Base-by-base conservation (phyloP, 2,113 vertebrate genomes). In the Hassar affinis region DNA sequence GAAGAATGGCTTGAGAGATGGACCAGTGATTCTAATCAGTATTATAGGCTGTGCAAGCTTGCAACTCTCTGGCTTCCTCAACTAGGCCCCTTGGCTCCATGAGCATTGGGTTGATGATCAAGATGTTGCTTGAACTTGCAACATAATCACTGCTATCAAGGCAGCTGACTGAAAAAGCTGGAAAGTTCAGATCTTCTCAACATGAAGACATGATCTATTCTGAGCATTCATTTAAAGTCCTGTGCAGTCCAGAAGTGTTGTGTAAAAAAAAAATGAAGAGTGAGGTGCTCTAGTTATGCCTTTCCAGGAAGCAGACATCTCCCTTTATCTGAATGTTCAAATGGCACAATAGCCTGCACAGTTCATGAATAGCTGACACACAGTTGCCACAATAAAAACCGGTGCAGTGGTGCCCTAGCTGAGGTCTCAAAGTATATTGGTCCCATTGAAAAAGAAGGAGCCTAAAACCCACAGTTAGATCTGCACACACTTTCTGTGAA, bases 1-100 rank as follows among this genome's bases (percentile, higher is more conserved):
- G 18, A 33, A 47, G 45, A 64, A 51, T 38, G 49, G 30, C 30
- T 33, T 0, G 3, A n/a, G 25, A 78, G 52, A 79, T 82, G 68
- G 42, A 74, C 35, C 45, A 17, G 33, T 90, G 88, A 91, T 91
- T 91, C 87, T 3, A 78, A 20, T 57, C 6, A 17, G 45, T 20
- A 56, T 7, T 30, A 52, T 5, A 18, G 17, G 45, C 45, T 11
- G 25, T 47, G 56, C 8, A 72, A 42, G 18, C 12, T 42, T 27
- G 22, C 75, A 42, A 47, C 74, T 35, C 71, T 78, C 52, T 35
- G 27, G 52, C 61, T 80, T 77, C 38, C 47, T 35, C 25, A 42
- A 38, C n/a, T n/a, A 72, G 52, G 11, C 78, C 59, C 72, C 8
- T 80, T 42, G 49, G 56, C 38, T 56, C 27, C 52, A 47, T 17